Base-by-base conservation (phyloP, 2,113 vertebrate species). In the Oncorhynchus tshawytscha region DNA sequence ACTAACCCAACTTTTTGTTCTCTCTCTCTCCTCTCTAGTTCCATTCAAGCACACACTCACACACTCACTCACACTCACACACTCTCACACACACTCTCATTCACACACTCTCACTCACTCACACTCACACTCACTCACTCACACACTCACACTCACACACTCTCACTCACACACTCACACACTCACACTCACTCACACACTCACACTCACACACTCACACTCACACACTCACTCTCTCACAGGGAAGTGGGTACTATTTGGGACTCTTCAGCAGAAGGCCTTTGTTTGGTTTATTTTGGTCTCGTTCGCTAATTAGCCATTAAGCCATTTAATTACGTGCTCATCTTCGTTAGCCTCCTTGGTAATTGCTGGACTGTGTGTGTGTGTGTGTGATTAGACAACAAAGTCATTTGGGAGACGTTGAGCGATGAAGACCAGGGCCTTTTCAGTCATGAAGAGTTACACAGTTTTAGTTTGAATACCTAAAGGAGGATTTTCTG, bases 251-350 rank as follows among this genome's bases (percentile, higher is more conserved):
- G 49, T 54, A 15, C 15, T 18, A 54, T 16, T 54, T 54, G 12
- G 49, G 49, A 54, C 13, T 54, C 16, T 45, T 11, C 39, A 45
- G 39, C 13, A 18, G 15, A 54, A 22, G n/a, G 59, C 3, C 5
- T 62, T 16, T 20, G 59, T 62, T 85, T 79, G 83, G 81, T 85
- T 88, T 84, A 72, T 76, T 77, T 81, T 79, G 22, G 20, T 51
- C 76, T 88, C 78, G 78, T 89, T 86, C 83, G 74, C 64, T 84
- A 76, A 82, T 85, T 77, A 85, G 45, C 68, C 82, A 65, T 64
- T 76, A 75, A 8, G 69, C 80, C 70, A 27, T 71, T 70, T 75
- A 70, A 57, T 22, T 49, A 51, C 45, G 16, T 64, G 67, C 70
- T 31, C 6, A 20, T 82, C 71, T 75, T 16, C 67, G 73, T 79